phyloP scores from a whole-genome alignment of 1,140 invertebrate species.

The Belonocnema kinseyi region DNA sequence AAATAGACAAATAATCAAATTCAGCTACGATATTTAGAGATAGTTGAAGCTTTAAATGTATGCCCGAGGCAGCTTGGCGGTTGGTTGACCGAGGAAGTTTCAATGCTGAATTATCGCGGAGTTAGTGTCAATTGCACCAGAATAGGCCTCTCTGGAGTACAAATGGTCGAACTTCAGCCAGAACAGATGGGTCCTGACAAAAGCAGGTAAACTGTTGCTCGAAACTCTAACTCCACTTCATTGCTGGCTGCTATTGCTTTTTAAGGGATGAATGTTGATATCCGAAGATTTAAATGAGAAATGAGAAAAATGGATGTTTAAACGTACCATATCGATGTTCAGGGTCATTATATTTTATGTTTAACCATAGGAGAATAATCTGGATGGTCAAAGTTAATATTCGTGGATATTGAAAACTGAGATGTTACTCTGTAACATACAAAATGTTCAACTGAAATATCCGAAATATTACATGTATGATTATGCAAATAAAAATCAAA shows the following conservation, averaged over 20 bases:
- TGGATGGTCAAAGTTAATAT: no score
- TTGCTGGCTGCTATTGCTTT: not conserved
- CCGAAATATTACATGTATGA: no score
- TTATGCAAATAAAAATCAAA: no score
- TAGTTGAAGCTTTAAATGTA: constrained; percentile 12
- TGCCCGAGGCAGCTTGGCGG: constrained; percentile 20
- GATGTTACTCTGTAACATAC: no score
- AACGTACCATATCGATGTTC: no score
- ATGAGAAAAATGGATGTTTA: no score
- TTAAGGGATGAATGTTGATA: no score
- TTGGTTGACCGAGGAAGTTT: constrained; percentile 4
- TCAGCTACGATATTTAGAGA: constrained; percentile 6
- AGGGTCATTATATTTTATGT: no score
- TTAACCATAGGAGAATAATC: no score
- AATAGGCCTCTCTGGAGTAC: constrained; percentile 27
- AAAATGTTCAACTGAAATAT: no score
- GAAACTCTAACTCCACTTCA: not conserved
- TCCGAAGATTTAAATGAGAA: no score
- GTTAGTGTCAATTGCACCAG: constrained; percentile 24
- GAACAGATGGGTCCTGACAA: not conserved
- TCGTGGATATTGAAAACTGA: no score
- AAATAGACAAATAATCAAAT: constrained; percentile 2
- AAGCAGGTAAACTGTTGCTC: constrained; percentile 22
- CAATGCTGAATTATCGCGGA: constrained; percentile 13
- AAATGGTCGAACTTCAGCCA: not conserved